Base-by-base conservation (phyloP, 2,797 vertebrate species). In the Melanotaenia maccullochi region DNA sequence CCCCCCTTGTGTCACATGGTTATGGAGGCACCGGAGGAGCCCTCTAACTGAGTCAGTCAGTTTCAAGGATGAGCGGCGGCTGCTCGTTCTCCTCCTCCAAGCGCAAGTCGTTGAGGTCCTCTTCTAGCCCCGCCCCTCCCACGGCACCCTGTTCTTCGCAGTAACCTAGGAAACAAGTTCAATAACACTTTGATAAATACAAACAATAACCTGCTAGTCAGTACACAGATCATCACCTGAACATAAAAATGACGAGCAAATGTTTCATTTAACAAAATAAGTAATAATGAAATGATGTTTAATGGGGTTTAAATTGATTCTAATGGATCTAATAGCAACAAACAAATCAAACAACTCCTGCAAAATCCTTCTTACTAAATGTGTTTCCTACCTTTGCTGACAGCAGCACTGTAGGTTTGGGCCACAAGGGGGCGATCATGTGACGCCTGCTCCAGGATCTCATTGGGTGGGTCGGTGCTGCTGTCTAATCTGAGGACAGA, bases 81-180 rank as follows among this genome's bases (percentile, higher is more conserved):
- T 98, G 97, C 88, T 99, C 97, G 9, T 96, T 97, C 90, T 99
- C 98, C 32, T 99, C 98, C 0, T 99, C 98, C 68, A 99, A 71
- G 64, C 95, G 95, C 58, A 99, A 87, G 4, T 96, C 91, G 52
- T 66, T 94, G 76, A 97, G 91, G 89, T 99, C 97, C 0, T 99
- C 97, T 47, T 99, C 98, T 58, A 98, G 88, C 22, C 95, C 95
- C 1, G 93, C 82, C 13, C 98, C 98, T 8, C 98, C 98, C 5
- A 96, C 96, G 0, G 98, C 98, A 0, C 98, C 98, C 87, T 97
- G 93, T 76, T 99, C 97, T 25, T 99, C 98, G 0, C 95, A 88
- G 81, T 97, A 98, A 94, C 96, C 97, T 99, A 84, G 38, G 73
- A 54, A 40, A 73, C 56, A 61, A 49, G 44, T 1, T 73, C n/a